Conservation (phyloP, 2,113 vertebrate genomes). For the Raja brachyura region DNA sequence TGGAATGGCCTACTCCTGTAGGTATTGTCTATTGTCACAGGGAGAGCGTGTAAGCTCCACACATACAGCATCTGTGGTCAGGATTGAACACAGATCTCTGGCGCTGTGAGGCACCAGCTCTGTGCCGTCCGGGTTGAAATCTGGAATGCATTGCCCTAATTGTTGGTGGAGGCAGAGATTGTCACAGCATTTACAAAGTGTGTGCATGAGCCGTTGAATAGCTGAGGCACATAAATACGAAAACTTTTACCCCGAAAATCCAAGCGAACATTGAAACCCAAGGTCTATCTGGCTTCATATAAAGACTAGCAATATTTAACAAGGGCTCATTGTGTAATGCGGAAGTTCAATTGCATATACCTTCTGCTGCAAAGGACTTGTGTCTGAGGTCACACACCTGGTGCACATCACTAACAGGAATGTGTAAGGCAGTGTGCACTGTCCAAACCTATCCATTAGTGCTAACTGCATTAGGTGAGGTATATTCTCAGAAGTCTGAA, state of each 20-base stretch:
- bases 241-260: neutral
- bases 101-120: too few relatives aligned
- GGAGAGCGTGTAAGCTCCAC: too few relatives aligned
- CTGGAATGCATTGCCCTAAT: too few relatives aligned
- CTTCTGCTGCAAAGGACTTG: neutral
- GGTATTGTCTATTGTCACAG: too few relatives aligned
- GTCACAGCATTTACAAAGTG: too few relatives aligned
- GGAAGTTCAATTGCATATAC: neutral
- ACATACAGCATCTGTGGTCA: too few relatives aligned
- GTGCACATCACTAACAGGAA: constrained; percentile 21
- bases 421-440: neutral
- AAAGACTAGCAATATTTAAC: neutral
- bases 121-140: too few relatives aligned
- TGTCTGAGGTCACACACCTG: neutral
- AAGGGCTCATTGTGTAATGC: neutral
- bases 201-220: too few relatives aligned
- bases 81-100: too few relatives aligned
- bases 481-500: neutral
- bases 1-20: too few relatives aligned
- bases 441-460: constrained; percentile 27
- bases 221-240: neutral
- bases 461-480: constrained; percentile 24
- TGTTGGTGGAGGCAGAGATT: too few relatives aligned
- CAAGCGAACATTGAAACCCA: neutral
- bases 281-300: neutral